Conservation (phyloP, 2,113 vertebrate genomes). For the Cheirogaleus medius region DNA sequence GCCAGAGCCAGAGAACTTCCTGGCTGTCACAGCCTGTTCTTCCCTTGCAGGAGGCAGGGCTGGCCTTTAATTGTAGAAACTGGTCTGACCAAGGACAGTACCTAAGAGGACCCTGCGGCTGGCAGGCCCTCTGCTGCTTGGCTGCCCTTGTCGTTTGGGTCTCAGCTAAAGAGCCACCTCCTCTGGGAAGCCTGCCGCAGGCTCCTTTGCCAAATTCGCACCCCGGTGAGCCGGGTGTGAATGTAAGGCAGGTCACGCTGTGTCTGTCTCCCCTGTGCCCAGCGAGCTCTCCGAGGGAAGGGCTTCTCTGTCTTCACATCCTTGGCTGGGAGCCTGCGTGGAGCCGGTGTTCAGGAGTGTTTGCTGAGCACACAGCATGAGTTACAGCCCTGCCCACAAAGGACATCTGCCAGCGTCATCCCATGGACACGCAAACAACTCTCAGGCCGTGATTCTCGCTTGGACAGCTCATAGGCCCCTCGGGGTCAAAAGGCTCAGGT, state of each 20-base stretch:
- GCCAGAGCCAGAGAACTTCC: neutral
- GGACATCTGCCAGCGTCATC: fast-evolving
- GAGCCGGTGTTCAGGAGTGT: neutral
- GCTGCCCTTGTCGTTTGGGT: neutral
- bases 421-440: neutral
- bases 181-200: neutral
- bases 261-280: neutral
- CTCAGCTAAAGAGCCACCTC: neutral
- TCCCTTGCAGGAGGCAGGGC: neutral
- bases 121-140: neutral
- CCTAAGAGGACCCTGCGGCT: neutral
- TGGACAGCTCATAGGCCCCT: neutral
- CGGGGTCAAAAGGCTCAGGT: neutral
- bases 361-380: neutral
- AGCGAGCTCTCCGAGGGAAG: neutral
- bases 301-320: neutral
- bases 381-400: neutral
- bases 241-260: neutral
- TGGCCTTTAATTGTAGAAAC: neutral
- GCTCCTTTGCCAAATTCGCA: neutral
- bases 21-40: neutral
- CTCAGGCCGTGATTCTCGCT: neutral
- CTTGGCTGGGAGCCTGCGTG: neutral
- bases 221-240: neutral
- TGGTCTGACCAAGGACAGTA: neutral